phyloP scores from a whole-genome alignment of 2,113 vertebrate genomes.

The Anguilla japonica region DNA sequence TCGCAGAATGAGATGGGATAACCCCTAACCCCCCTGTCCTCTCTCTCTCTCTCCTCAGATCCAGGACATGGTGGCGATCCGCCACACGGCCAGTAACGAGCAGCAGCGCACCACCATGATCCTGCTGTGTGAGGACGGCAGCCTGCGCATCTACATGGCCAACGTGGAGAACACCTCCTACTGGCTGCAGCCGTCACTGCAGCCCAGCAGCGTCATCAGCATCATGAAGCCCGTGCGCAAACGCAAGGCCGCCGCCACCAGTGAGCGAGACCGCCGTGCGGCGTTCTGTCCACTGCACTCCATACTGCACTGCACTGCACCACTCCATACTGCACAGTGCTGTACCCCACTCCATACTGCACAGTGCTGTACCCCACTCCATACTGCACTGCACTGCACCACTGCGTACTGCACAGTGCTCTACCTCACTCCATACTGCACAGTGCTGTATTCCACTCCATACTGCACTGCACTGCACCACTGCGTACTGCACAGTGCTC shows the following conservation, averaged over 20 bases:
- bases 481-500: too few species aligned
- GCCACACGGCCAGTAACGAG: constrained; percentile 94
- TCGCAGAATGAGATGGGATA: too few species aligned
- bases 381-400: too few species aligned
- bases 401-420: too few species aligned
- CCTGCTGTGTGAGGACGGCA: constrained; percentile 94
- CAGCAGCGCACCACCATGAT: constrained; percentile 99
- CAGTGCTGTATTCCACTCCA: too few species aligned
- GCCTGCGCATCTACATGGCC: constrained; percentile 99
- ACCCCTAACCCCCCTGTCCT: neutral
- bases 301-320: neutral
- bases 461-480: too few species aligned
- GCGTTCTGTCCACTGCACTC: constrained; percentile 13
- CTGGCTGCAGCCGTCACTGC: constrained; percentile 94
- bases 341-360: too few species aligned
- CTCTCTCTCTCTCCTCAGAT: constrained; percentile 70
- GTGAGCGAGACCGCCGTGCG: constrained; percentile 67
- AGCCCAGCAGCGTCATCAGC: constrained; percentile 93
- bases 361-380: too few species aligned
- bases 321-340: too few species aligned
- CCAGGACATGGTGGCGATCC: constrained; percentile 98
- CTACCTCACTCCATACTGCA: too few species aligned
- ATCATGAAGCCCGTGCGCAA: constrained; percentile 97
- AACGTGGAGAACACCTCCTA: constrained; percentile 95
- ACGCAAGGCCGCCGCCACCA: constrained; percentile 87